Base-by-base conservation (phyloP, 2,797 vertebrate species). In the Caiman crocodilus region DNA sequence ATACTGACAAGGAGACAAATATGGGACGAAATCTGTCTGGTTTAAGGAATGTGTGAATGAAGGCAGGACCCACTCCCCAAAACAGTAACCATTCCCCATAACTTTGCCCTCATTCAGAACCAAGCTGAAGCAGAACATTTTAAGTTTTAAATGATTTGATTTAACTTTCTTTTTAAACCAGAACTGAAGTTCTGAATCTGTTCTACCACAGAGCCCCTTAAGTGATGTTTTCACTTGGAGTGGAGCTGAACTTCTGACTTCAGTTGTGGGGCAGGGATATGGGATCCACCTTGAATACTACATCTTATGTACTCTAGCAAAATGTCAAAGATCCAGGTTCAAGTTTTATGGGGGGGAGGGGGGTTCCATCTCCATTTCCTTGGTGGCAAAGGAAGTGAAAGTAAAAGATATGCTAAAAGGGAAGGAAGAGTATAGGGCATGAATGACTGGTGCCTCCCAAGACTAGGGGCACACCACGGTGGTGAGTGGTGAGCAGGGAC, bases 131-230 rank as follows among this genome's bases (percentile, higher is more conserved):
- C 14, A 63, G 87, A 87, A 6, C 7, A 61, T 59, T 63, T 93
- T 61, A 21, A 75, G 2, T 67, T 78, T 17, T 15, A 3, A 1
- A 0, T 1, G 2, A 7, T 71, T 83, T 18, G 11, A 0, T 0
- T 28, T 79, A 32, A 30, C 4, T 32, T 58, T 69, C 55, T 20
- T 35, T 6, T 0, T 21, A 59, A 42, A 20, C 2, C 25, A 76
- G 79, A 90, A 56, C 26, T 87, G 17, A n/a, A 87, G 26, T 10
- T 73, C 74, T 5, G 2, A 79, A 23, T 58, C 73, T 61, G 0
- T 69, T 88, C 11, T 23, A 82, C 23, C n/a, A 16, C 77, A 35
- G 63, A 89, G 59, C 23, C 78, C 25, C n/a, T 67, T 1, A 7
- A 42, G 42, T 67, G 5, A 2, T 84, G 30, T 83, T 79, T 4